Conservation (phyloP, 2,888 invertebrate species). For the Drosophila percnosoma region DNA sequence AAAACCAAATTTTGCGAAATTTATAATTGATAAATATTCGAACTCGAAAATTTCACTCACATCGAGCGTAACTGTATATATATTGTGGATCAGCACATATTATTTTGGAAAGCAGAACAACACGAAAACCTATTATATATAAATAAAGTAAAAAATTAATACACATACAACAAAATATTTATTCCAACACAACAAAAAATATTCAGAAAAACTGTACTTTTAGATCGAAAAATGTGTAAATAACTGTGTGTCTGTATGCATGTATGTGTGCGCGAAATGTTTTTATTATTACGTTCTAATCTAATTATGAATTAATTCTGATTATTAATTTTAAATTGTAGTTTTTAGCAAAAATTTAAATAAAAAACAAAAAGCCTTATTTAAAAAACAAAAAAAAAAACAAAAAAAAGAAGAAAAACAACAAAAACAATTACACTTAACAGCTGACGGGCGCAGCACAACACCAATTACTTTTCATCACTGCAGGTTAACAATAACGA, state of each 20-base stretch:
- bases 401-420: slow-evolving; percentile 15
- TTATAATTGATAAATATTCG: neutral
- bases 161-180: slow-evolving; percentile 60
- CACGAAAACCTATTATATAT: slow-evolving; percentile 39
- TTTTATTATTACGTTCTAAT: slow-evolving; percentile 76
- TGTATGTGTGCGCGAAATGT: slow-evolving; percentile 54
- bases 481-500: slow-evolving; percentile 36
- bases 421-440: slow-evolving; percentile 32
- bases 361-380: slow-evolving; percentile 77
- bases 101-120: slow-evolving; percentile 14
- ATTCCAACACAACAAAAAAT: slow-evolving; percentile 65
- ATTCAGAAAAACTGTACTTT: slow-evolving; percentile 58
- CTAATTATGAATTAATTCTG: slow-evolving; percentile 72
- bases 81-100: slow-evolving; percentile 7
- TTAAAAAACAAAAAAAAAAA: slow-evolving; percentile 47
- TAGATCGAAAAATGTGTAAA: slow-evolving; percentile 54
- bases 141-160: slow-evolving; percentile 17
- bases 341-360: slow-evolving; percentile 79
- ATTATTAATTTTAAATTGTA: slow-evolving; percentile 78
- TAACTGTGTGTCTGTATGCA: slow-evolving; percentile 56
- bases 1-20: neutral
- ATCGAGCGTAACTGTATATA: slow-evolving; percentile 22
- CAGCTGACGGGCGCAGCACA: slow-evolving; percentile 32
- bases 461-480: slow-evolving; percentile 51
- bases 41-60: slow-evolving; percentile 16